Evolutionary conservation across 2,888 invertebrate species (phyloP).

Genomic region (Mesorhabditis belari): DNA sequence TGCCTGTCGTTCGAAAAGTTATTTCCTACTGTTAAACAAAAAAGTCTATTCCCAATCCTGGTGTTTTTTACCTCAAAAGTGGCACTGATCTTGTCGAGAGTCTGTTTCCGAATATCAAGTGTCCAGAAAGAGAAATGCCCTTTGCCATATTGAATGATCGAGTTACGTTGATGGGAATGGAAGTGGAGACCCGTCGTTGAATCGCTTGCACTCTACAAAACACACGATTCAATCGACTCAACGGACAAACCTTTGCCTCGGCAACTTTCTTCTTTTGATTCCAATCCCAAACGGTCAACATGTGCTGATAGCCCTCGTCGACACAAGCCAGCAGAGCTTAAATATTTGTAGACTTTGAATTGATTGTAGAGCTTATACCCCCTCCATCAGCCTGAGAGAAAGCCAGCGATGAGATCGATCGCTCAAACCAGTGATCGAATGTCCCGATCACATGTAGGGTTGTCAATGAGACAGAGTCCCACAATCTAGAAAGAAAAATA

Average conservation of each 20-base stretch:
- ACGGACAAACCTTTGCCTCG: too few species aligned
- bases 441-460: constrained; percentile 78
- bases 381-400: constrained; percentile 86
- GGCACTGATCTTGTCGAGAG: constrained; percentile 60
- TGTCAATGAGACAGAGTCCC: constrained; percentile 83
- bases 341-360: not conserved
- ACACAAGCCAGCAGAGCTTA: constrained; percentile 67
- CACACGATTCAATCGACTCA: too few species aligned
- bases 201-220: constrained; percentile 86
- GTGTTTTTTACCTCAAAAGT: constrained; percentile 13
- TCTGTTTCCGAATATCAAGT: constrained; percentile 63
- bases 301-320: constrained; percentile 80
- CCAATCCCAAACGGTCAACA: constrained; percentile 88
- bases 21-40: too few species aligned
- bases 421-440: constrained; percentile 70
- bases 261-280: constrained; percentile 75
- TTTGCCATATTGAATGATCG: constrained; percentile 83
- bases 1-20: too few species aligned
- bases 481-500: too few species aligned
- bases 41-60: not conserved
- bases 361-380: constrained; percentile 2
- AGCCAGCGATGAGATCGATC: constrained; percentile 75
- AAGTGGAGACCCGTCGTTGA: constrained; percentile 84
- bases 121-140: constrained; percentile 86
- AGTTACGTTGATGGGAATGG: constrained; percentile 79